These are phyloP conservation scores for Chaetops frenatus DNA, from an alignment of 2,113 vertebrate species.

Conservation along the genomic window DNA sequence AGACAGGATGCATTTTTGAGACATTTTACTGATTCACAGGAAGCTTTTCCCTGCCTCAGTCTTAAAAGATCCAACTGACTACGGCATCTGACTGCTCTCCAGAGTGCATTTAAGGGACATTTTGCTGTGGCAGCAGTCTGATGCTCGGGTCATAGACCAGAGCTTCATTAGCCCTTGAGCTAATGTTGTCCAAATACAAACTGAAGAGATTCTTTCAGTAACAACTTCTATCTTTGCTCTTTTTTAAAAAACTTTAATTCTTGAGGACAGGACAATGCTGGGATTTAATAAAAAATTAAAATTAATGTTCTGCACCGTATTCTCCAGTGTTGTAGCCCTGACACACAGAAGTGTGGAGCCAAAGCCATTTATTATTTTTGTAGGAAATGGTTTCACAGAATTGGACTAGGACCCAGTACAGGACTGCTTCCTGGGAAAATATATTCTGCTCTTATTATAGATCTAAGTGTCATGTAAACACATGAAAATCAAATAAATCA, in stretches of 20 bases:
- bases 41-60: neutral
- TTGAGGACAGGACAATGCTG: neutral
- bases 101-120: conserved; percentile 8
- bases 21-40: neutral
- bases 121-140: conserved; percentile 30
- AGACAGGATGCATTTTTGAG: neutral
- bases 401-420: neutral
- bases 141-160: neutral
- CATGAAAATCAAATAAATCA: conserved; percentile 12
- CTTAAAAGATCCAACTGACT: neutral
- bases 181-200: conserved; percentile 12
- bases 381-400: conserved; percentile 3
- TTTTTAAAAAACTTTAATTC: neutral
- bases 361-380: neutral
- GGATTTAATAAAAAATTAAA: neutral
- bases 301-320: neutral
- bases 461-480: conserved; percentile 16
- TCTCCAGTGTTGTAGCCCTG: neutral
- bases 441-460: neutral
- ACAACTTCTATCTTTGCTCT: neutral
- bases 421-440: conserved; percentile 27
- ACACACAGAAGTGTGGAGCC: neutral
- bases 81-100: neutral
- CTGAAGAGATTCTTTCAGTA: neutral
- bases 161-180: neutral